Evolutionary conservation across 2,888 invertebrate species (phyloP), one percentile per base, ranked within the genome.

Genomic region (Aphidius colemani): DNA sequence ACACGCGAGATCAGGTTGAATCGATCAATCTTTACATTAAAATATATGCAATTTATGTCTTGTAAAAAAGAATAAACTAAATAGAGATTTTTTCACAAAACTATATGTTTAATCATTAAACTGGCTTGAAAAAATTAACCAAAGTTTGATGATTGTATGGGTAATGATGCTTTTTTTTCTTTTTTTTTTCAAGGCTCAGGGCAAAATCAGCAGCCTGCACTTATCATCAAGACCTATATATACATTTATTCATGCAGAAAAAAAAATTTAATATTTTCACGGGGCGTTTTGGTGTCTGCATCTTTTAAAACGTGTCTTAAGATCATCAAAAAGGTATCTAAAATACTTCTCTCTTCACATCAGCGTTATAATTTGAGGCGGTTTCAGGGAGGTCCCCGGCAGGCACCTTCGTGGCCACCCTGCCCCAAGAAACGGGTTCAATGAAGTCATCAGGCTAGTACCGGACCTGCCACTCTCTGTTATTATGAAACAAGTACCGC

Each of bases 391-490:
- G 79, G 81, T 82, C 81, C 63, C 77, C 72, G 72, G 58, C 72
- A 75, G 30, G 30, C 30, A 30, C 30, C 30, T 30, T 77, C 71
- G 72, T 68, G 74, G 75, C 72, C 45, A 58, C 71, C 70, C 66
- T 68, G 68, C 58, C 63, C 66, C 66, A 63, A 65, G 66, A 61
- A 70, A 69, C 67, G 65, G 69, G 71, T 81, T 82, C 80, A 82
- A 82, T 82, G 82, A 82, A 82, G 82, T 82, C 82, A 82, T 82
- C 82, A 82, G 30, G 79, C 81, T 78, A 78, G 78, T 63, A 61
- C 76, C 70, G 73, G 72, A 72, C 71, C 69, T 75, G 74, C 73
- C 75, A 78, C 76, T 77, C 81, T 46, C 57, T 81, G 82, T 82
- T 81, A 82, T 82, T 82, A 82, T 76, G 79, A 75, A 78, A 74